phyloP scores from a whole-genome alignment of 1,140 invertebrate species.

The Leguminivora glycinivorella region DNA sequence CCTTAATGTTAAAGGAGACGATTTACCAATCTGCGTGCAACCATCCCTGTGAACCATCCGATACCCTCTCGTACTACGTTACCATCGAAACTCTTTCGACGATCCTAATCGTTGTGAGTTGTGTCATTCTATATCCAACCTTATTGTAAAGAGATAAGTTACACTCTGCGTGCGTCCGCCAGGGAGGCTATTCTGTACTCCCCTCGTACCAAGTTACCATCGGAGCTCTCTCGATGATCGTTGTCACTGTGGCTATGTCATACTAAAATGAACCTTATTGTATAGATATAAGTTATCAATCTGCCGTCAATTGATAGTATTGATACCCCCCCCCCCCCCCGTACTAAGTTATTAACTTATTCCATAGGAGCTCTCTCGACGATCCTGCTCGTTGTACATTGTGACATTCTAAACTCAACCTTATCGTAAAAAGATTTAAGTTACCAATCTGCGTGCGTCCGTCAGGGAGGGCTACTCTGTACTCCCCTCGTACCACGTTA shows the following conservation, averaged over 20 bases:
- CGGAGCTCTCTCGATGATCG: constrained; percentile 83
- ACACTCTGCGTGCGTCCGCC: constrained; percentile 85
- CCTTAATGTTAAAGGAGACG: too few relatives aligned
- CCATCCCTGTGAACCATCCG: constrained; percentile 86
- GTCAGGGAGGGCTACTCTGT: constrained; percentile 86
- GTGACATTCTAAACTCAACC: too few relatives aligned
- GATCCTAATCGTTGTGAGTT: too few relatives aligned
- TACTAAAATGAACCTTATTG: too few relatives aligned
- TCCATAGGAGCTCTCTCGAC: constrained; percentile 86
- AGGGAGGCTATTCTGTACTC: constrained; percentile 87
- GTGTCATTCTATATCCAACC: too few relatives aligned
- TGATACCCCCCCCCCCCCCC: constrained; percentile 86
- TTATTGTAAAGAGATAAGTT: constrained; percentile 25
- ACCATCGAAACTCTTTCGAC: constrained; percentile 75
- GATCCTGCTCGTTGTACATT: constrained; percentile 86
- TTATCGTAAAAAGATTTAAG: too few relatives aligned
- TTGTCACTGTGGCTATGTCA: constrained; percentile 83
- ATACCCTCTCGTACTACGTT: constrained; percentile 84
- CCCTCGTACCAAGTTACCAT: constrained; percentile 83
- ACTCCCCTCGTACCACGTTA: constrained; percentile 83
- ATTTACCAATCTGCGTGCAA: constrained; percentile 81
- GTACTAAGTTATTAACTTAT: constrained; percentile 80
- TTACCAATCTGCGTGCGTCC: constrained; percentile 83
- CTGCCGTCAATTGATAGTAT: constrained; percentile 88
- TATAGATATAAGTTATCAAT: constrained; percentile 61